A percentile compares a stretch with the other conserved stretches of the same genome.
These are phyloP conservation scores for Myotis lucifugus DNA, from an alignment of 2,113 vertebrate species.

Conservation along the genomic window DNA sequence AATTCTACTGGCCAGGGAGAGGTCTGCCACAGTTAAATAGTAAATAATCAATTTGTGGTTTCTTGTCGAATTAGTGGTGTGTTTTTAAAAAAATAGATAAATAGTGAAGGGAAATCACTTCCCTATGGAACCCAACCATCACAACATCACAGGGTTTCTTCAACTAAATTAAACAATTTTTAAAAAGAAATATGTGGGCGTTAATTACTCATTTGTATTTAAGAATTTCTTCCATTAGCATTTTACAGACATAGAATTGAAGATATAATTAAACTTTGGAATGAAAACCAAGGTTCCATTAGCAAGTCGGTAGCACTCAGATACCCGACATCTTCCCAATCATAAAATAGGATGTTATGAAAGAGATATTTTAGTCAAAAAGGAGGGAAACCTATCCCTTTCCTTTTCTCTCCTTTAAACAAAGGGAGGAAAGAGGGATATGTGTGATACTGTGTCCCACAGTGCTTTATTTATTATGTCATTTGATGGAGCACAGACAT, in stretches of 20 bases:
- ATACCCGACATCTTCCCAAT: constrained; percentile 71
- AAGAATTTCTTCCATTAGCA: constrained; percentile 75
- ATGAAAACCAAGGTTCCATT: constrained; percentile 74
- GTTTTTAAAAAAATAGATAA: not conserved
- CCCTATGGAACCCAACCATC: constrained; percentile 50
- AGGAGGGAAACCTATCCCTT: not conserved
- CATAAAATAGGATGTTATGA: constrained; percentile 59
- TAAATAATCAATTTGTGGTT: not conserved
- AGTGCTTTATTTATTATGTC: not conserved
- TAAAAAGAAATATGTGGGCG: constrained; percentile 45
- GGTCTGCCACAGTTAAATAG: not conserved
- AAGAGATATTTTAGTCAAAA: constrained; percentile 15
- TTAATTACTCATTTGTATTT: constrained; percentile 82
- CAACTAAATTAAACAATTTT: constrained; percentile 61
- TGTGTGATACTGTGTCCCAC: not conserved
- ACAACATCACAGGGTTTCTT: constrained; percentile 69
- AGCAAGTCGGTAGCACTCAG: constrained; percentile 62
- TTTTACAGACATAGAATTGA: constrained; percentile 64
- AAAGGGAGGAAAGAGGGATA: not conserved
- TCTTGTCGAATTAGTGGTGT: not conserved
- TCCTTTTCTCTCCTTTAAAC: not conserved
- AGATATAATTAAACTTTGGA: constrained; percentile 76
- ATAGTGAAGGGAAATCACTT: constrained; percentile 53
- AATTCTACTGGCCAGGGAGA: not conserved
- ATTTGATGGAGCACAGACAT: not conserved